A percentile compares a stretch with the other conserved stretches of the same genome.
Conservation (phyloP, 2,888 invertebrate species). For the Meliscaeva auricollis region DNA sequence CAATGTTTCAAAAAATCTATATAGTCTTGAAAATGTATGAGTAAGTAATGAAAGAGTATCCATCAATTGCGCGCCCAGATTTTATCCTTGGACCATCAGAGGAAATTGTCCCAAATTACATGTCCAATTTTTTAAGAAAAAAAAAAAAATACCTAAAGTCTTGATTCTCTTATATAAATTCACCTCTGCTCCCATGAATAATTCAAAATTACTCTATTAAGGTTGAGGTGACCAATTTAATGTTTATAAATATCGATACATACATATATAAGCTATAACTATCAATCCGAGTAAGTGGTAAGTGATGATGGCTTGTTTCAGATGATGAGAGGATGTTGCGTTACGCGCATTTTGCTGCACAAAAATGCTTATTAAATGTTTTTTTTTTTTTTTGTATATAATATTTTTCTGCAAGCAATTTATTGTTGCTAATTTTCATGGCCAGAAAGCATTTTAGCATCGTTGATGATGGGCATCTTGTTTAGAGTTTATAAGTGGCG, state of each 20-base stretch:
- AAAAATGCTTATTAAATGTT: slow-evolving; percentile 64
- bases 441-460: slow-evolving; percentile 48
- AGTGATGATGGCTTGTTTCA: slow-evolving; percentile 52
- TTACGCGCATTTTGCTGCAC: slow-evolving; percentile 47
- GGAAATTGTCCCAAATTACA: slow-evolving; percentile 33
- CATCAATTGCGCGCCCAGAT: slow-evolving; percentile 18
- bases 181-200: slow-evolving; percentile 43
- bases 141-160: not conserved
- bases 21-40: not conserved
- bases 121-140: not conserved
- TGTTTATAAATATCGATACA: slow-evolving; percentile 8
- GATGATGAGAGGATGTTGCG: slow-evolving; percentile 67
- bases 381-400: slow-evolving; percentile 2
- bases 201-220: slow-evolving; percentile 69
- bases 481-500: slow-evolving; percentile 69
- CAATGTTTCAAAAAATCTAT: not conserved
- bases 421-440: slow-evolving; percentile 46
- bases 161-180: slow-evolving; percentile 3
- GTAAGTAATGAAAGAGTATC: not conserved
- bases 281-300: slow-evolving; percentile 36
- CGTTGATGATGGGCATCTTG: slow-evolving; percentile 73
- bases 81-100: not conserved
- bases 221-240: slow-evolving; percentile 68
- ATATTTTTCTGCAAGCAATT: not conserved
- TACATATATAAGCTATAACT: slow-evolving; percentile 6